Evolutionary conservation across 2,113 vertebrate species (phyloP).

Genomic region (Piprites chloris): DNA sequence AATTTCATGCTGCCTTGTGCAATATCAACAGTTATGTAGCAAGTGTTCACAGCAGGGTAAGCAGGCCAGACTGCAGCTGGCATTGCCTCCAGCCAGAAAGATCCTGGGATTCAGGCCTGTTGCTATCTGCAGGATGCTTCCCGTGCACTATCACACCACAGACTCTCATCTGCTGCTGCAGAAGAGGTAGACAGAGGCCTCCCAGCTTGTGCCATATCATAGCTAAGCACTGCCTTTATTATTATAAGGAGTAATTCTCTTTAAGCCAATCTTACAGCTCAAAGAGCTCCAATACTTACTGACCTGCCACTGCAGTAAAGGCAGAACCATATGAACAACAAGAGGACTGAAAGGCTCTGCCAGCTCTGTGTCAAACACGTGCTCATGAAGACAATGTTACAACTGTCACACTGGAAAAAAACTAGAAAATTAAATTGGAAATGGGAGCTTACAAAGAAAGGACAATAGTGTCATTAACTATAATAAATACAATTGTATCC

Average conservation of each 20-base stretch:
- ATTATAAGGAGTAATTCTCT: neutral
- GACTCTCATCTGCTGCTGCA: neutral
- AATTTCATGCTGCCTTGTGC: neutral
- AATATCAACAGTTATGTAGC: neutral
- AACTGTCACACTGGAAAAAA: neutral
- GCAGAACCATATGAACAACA: fast-evolving
- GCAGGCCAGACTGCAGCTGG: neutral
- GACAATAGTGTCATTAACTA: neutral
- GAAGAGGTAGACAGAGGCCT: neutral
- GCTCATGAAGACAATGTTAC: fast-evolving
- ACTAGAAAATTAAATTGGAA: neutral
- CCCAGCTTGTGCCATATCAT: neutral
- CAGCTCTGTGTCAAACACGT: fast-evolving
- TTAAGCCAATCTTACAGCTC: neutral
- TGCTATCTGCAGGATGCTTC: neutral
- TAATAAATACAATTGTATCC: neutral
- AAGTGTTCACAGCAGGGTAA: neutral
- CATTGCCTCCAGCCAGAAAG: neutral
- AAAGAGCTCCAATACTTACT: neutral
- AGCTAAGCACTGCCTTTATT: neutral
- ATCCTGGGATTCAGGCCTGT: neutral
- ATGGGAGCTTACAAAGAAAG: neutral
- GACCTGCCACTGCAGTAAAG: neutral
- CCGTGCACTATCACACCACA: neutral
- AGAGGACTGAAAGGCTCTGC: neutral